Evolutionary conservation across 2,113 vertebrate species (phyloP).

Genomic region (Gavialis gangeticus): DNA sequence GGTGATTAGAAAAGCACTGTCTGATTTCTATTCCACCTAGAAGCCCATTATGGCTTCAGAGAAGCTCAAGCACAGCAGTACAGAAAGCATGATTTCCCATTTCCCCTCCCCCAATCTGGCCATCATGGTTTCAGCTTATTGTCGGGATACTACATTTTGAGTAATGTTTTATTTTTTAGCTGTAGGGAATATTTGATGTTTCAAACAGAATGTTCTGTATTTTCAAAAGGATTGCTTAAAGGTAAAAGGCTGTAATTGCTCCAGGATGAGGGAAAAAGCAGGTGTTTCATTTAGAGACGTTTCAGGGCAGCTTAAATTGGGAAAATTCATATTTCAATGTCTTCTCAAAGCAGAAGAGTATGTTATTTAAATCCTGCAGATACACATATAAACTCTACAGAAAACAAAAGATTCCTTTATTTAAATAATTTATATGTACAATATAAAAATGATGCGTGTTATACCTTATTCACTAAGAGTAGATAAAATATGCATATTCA

Average conservation of each 20-base stretch:
- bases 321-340: neutral
- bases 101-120: neutral
- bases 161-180: neutral
- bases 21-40: neutral
- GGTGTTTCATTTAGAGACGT: neutral
- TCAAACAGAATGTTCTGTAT: neutral
- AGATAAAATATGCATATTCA: slow-evolving; percentile 29
- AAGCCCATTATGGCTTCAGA: neutral
- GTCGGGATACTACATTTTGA: neutral
- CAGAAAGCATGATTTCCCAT: neutral
- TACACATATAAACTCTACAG: neutral
- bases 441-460: neutral
- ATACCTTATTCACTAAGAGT: neutral
- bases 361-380: neutral
- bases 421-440: slow-evolving; percentile 11
- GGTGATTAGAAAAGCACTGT: neutral
- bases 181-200: neutral
- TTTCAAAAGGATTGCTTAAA: neutral
- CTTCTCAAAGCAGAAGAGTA: neutral
- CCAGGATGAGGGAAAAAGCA: neutral
- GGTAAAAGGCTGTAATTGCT: neutral
- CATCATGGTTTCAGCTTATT: neutral
- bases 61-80: neutral
- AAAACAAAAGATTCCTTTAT: slow-evolving; percentile 23
- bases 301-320: neutral